Evolutionary conservation across 1,140 invertebrate species (phyloP), one percentile per base, ranked within the genome.

Genomic region (Drosophila sulfurigaster): DNA sequence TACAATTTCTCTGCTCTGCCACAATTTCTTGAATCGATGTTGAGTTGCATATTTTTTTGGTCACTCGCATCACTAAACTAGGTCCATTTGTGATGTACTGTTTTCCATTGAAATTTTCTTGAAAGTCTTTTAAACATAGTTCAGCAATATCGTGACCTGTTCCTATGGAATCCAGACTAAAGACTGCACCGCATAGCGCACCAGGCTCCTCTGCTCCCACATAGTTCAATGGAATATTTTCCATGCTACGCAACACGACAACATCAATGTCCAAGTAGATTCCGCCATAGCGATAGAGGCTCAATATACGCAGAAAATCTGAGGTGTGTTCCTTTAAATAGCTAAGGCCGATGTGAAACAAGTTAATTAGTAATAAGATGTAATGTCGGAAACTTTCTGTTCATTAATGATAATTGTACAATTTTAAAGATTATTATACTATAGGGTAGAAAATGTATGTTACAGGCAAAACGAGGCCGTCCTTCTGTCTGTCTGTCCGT

Each of bases 261-360:
- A 63, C 59, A 38, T 63, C 59, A 8, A 63, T 20, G 46, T 63
- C 59, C 30, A 63, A 10, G 11, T 51, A 38, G 11, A 51, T 51
- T 3, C 59, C 59, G 1, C 60, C 60, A 51, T 38, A 63, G 11
- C 48, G 96, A 94, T 95, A 96, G 1, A 97, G 89, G 0, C 95
- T 95, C 6, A 96, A 79, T 72, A 95, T 96, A 66, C 96, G 93
- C 13, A 96, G 82, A 7, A 96, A 93, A 82, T 96, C 96, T 11
- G 94, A 94, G 66, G 95, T 94, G 35, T 65, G 62, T n/a, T 52
- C 20, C 10, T 10, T 41, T 1, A 43, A 11, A 15, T 13, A 54
- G 1, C 62, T 65, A 16, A 51, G 3, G 3, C 20, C 4, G 3
- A 25, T 25, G 20, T 25, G 3, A 4, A 25, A 25, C 20, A 25